A percentile compares a stretch with the other conserved stretches of the same genome.
phyloP scores from a whole-genome alignment of 1,140 invertebrate species.

The Drosophila lacteicornis region DNA sequence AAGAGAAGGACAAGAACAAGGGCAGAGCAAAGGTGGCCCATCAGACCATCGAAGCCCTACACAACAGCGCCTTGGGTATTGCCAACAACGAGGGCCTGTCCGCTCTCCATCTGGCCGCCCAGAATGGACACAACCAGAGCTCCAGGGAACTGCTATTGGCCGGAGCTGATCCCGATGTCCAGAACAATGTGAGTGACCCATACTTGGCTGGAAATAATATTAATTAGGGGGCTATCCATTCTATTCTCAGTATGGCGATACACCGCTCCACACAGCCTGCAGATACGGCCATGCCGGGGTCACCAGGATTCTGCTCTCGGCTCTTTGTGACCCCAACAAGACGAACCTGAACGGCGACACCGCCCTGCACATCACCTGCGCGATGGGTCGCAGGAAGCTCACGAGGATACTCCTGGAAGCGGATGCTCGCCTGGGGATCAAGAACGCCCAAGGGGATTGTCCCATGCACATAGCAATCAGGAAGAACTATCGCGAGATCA shows the following conservation, averaged over 20 bases:
- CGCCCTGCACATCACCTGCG: slow-evolving; percentile 95
- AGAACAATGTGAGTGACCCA: slow-evolving; percentile 92
- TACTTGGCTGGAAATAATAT: slow-evolving; percentile 20
- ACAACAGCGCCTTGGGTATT: slow-evolving; percentile 89
- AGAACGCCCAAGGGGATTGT: slow-evolving; percentile 97
- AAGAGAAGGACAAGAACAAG: slow-evolving; percentile 55
- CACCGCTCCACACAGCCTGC: slow-evolving; percentile 96
- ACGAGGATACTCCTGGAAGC: slow-evolving; percentile 96
- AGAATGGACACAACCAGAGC: slow-evolving; percentile 98
- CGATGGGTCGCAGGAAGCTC: slow-evolving; percentile 96
- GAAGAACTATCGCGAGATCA: slow-evolving; percentile 93
- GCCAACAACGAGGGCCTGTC: slow-evolving; percentile 96
- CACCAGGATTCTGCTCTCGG: slow-evolving; percentile 96
- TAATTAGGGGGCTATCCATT: background rate
- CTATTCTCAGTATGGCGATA: slow-evolving; percentile 94
- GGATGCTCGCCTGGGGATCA: slow-evolving; percentile 90
- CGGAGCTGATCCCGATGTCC: slow-evolving; percentile 94
- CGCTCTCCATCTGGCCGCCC: slow-evolving; percentile 96
- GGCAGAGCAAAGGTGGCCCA: slow-evolving; percentile 49
- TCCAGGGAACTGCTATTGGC: slow-evolving; percentile 94
- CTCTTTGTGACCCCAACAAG: slow-evolving; percentile 93
- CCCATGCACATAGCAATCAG: slow-evolving; percentile 94
- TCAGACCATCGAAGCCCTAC: slow-evolving; percentile 86
- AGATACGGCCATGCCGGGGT: slow-evolving; percentile 98
- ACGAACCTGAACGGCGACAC: slow-evolving; percentile 99